phyloP scores from a whole-genome alignment of 2,888 invertebrate species.

The Sarcophaga rosellei region DNA sequence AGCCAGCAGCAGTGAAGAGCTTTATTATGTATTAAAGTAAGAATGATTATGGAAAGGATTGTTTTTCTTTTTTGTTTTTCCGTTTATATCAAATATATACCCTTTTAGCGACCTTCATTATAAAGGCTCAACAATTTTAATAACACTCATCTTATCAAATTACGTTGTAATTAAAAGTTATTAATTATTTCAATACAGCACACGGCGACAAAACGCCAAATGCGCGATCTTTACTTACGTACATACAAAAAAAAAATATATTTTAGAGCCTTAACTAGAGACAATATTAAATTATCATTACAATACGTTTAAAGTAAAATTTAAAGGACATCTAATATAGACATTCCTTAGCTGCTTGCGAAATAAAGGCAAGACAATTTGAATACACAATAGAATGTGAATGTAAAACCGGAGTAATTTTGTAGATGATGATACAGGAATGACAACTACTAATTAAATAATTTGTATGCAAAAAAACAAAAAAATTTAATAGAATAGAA shows the following conservation, averaged over 20 bases:
- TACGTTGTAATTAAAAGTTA: not conserved
- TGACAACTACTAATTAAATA: conserved; percentile 60
- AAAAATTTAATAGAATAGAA: not conserved
- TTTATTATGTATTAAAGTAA: no score
- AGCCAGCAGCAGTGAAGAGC: no score
- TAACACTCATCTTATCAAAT: not conserved
- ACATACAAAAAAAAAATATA: not conserved
- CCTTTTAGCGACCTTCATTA: no score
- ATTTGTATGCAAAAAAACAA: conserved; percentile 47
- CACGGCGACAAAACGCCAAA: not conserved
- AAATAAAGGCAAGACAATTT: conserved; percentile 3
- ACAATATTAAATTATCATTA: conserved; percentile 35
- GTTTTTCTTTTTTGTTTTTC: no score
- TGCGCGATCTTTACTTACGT: not conserved
- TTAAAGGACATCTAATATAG: conserved; percentile 12
- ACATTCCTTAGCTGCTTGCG: not conserved
- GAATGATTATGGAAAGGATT: no score
- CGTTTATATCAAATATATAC: no score
- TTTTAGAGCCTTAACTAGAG: conserved; percentile 7
- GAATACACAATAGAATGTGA: not conserved
- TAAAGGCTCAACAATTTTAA: no score
- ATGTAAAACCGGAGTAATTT: not conserved
- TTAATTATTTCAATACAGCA: not conserved
- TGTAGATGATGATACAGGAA: not conserved
- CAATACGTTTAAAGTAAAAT: conserved; percentile 23